phyloP scores from a whole-genome alignment of 2,888 invertebrate species.

The Drosophila mayaguana region DNA sequence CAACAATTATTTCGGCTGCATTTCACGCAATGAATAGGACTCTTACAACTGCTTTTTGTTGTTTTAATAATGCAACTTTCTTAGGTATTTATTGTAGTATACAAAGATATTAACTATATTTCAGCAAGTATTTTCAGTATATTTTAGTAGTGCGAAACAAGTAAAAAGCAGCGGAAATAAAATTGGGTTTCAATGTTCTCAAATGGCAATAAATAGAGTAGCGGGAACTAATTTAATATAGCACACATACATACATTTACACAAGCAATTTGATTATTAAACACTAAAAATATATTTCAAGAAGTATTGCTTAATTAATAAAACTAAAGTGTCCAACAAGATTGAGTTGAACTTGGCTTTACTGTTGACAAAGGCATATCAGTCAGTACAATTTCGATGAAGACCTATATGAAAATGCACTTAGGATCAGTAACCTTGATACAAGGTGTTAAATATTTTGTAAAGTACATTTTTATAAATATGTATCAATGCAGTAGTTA shows the following conservation, averaged over 20 bases:
- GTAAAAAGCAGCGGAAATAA: slow-evolving; percentile 29
- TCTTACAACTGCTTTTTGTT: not conserved
- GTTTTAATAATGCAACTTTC: slow-evolving; percentile 3
- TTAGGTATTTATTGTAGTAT: slow-evolving; percentile 24
- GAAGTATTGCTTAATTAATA: slow-evolving; percentile 14
- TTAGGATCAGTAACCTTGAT: slow-evolving; percentile 83
- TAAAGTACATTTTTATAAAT: slow-evolving; percentile 30
- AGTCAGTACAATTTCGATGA: slow-evolving; percentile 49
- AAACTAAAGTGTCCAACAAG: slow-evolving; percentile 16
- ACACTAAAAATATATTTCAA: slow-evolving; percentile 17
- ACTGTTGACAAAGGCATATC: slow-evolving; percentile 36
- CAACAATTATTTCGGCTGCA: slow-evolving; percentile 7
- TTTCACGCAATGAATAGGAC: not conserved
- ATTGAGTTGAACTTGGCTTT: slow-evolving; percentile 26
- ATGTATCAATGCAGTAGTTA: slow-evolving; percentile 35
- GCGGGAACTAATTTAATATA: slow-evolving; percentile 71
- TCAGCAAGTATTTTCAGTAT: slow-evolving; percentile 3
- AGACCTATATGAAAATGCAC: slow-evolving; percentile 42
- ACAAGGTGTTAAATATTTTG: slow-evolving; percentile 81
- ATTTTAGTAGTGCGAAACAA: slow-evolving; percentile 29
- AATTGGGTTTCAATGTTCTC: slow-evolving; percentile 55
- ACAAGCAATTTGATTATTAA: slow-evolving; percentile 36
- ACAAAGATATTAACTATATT: slow-evolving; percentile 12
- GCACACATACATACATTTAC: slow-evolving; percentile 65
- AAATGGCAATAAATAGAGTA: slow-evolving; percentile 68